Percentiles rank a stretch among this genome's conserved stretches.
phyloP scores from a whole-genome alignment of 2,113 vertebrate genomes.

The Arizona elegans region DNA sequence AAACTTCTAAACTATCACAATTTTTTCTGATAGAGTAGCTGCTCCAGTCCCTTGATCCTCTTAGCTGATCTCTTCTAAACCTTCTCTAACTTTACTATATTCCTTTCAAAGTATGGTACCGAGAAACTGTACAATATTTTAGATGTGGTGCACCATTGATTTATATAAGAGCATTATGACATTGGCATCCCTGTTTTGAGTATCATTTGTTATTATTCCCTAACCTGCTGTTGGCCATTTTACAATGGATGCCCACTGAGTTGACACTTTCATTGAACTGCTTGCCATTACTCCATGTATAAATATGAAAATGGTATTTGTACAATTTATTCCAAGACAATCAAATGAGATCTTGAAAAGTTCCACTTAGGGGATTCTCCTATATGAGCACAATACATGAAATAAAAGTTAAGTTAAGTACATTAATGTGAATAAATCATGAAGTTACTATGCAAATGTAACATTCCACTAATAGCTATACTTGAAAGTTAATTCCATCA shows the following conservation, averaged over 20 bases:
- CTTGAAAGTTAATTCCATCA: background rate
- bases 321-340: background rate
- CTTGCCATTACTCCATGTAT: background rate
- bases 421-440: background rate
- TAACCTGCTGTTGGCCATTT: background rate
- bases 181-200: background rate
- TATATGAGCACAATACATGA: background rate
- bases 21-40: background rate
- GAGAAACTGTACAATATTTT: background rate
- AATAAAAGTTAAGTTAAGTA: background rate
- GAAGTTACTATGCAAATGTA: background rate
- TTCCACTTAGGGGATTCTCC: background rate
- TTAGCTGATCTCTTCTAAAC: background rate
- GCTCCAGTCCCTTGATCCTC: background rate
- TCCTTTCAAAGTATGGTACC: background rate
- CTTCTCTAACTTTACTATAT: background rate
- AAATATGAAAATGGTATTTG: background rate
- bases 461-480: background rate
- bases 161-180: background rate
- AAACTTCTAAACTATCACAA: background rate
- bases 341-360: background rate
- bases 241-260: background rate
- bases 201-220: background rate
- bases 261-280: background rate
- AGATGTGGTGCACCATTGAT: background rate